phyloP scores from a whole-genome alignment of 2,888 invertebrate genomes.

The Meandrusa payeni region DNA sequence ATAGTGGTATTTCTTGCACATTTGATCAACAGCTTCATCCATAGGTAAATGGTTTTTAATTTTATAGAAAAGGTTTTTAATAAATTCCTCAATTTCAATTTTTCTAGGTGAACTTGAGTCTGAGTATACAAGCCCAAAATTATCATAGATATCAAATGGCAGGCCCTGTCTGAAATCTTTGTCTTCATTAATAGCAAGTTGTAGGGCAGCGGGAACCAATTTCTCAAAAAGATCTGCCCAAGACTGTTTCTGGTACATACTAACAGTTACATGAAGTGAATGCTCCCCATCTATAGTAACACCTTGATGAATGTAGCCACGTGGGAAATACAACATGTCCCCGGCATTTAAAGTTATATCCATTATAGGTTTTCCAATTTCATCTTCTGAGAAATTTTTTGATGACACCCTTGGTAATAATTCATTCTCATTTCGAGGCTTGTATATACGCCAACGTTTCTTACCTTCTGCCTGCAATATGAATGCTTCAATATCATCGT shows the following conservation, averaged over 20 bases:
- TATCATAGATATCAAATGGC: constrained; percentile 88
- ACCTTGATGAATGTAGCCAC: constrained; percentile 93
- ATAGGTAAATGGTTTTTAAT: constrained; percentile 82
- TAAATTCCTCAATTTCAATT: constrained; percentile 70
- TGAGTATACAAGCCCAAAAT: constrained; percentile 86
- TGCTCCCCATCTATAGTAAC: constrained; percentile 88
- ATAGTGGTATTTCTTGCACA: constrained; percentile 91
- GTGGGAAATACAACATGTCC: constrained; percentile 96
- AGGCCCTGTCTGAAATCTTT: constrained; percentile 88
- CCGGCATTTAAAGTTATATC: constrained; percentile 91
- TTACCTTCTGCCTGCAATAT: constrained; percentile 97
- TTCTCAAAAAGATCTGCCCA: constrained; percentile 95
- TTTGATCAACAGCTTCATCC: constrained; percentile 92
- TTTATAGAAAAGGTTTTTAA: constrained; percentile 79
- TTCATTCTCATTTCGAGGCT: constrained; percentile 85
- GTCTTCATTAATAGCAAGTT: constrained; percentile 85
- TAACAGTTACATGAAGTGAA: constrained; percentile 96
- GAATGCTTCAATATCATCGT: constrained; percentile 99
- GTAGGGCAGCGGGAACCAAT: constrained; percentile 87
- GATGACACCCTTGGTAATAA: constrained; percentile 91
- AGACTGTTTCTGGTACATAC: constrained; percentile 93
- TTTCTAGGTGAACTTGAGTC: constrained; percentile 70
- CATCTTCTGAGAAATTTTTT: constrained; percentile 85
- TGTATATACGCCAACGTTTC: constrained; percentile 96
- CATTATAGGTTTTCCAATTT: constrained; percentile 89